Percentiles rank a stretch among this genome's conserved stretches.
These are phyloP conservation scores for Platysteira castanea DNA, from an alignment of 2,113 vertebrate genomes.

Conservation along the genomic window DNA sequence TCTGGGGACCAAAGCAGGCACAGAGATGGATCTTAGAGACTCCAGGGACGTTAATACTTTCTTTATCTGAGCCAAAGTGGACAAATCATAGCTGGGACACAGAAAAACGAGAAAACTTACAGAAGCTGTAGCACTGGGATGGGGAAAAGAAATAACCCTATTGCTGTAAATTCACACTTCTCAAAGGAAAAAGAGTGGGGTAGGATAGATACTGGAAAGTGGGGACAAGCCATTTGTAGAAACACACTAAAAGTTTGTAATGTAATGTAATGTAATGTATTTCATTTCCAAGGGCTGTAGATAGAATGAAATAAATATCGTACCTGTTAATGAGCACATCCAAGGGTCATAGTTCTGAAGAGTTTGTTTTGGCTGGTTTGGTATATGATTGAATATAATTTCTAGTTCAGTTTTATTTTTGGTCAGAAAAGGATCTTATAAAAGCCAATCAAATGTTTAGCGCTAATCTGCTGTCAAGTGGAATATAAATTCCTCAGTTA, in stretches of 20 bases:
- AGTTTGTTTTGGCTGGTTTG: not conserved
- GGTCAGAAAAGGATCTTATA: not conserved
- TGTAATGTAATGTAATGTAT: not conserved
- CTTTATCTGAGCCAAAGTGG: not conserved
- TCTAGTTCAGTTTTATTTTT: not conserved
- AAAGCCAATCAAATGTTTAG: not conserved
- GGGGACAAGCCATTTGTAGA: not conserved
- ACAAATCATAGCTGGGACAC: fast-evolving
- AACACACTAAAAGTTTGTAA: not conserved
- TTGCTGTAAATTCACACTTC: not conserved
- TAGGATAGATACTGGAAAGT: not conserved
- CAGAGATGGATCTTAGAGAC: not conserved
- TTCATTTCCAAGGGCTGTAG: not conserved
- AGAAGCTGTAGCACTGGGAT: not conserved
- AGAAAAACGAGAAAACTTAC: not conserved
- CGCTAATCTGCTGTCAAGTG: not conserved
- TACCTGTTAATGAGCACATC: not conserved
- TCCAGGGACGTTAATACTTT: fast-evolving
- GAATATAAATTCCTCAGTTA: not conserved
- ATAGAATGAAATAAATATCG: not conserved
- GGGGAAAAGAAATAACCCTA: not conserved
- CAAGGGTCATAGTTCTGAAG: not conserved
- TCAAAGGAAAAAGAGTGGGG: not conserved
- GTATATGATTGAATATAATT: not conserved
- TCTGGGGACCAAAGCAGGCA: not conserved